A percentile compares a stretch with the other conserved stretches of the same genome.
Conservation (phyloP, 2,888 invertebrate species). For the Cryptocheilus praepositus region DNA sequence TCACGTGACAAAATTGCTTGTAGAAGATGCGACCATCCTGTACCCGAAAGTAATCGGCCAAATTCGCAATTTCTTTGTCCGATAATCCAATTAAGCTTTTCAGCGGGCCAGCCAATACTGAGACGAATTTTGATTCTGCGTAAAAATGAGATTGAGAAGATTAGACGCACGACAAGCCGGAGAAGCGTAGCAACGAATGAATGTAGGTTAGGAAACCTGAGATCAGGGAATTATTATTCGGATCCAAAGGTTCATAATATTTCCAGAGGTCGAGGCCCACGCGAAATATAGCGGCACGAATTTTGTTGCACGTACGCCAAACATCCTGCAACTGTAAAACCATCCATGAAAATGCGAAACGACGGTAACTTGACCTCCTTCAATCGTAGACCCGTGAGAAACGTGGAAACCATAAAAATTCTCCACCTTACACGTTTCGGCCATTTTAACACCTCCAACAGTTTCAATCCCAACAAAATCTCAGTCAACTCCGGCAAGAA, state of each 20-base stretch:
- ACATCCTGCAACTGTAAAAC: conserved; percentile 79
- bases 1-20: conserved; percentile 84
- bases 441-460: conserved; percentile 21
- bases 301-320: conserved; percentile 89
- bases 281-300: conserved; percentile 84
- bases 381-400: no score
- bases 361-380: no score
- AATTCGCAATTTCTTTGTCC: conserved; percentile 83
- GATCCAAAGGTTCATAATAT: conserved; percentile 83
- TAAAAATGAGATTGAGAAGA: conserved; percentile 17
- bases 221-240: conserved; percentile 81
- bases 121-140: conserved; percentile 85
- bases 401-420: no score
- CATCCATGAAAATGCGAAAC: no score
- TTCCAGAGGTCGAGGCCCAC: conserved; percentile 84
- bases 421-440: no score
- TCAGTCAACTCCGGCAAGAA: background rate
- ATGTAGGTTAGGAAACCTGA: conserved; percentile 76
- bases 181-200: background rate
- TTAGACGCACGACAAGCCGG: background rate
- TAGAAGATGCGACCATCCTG: conserved; percentile 87
- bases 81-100: conserved; percentile 82
- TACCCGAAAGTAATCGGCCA: conserved; percentile 87
- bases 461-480: background rate
- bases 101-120: conserved; percentile 82